Base-by-base conservation (phyloP, 1,140 invertebrate genomes). In the Venustaconcha ellipsiformis region DNA sequence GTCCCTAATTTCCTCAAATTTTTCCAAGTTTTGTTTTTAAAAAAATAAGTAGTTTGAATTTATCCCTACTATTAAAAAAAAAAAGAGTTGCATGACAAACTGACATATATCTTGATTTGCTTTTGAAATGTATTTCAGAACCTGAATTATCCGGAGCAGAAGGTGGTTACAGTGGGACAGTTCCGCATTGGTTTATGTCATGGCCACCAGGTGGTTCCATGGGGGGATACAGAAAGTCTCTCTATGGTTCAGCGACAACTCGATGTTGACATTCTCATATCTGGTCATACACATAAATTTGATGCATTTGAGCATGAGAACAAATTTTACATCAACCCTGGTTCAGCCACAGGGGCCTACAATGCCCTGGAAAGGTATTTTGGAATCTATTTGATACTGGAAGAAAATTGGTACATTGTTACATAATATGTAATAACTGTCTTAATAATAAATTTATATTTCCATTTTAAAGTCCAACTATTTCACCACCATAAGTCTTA, bases 321-420 rank as follows among this genome's bases (percentile, higher is more conserved):
- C 84, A 98, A 98, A 88, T 99, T 99, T 91, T 99, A 97, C 89
- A 99, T 99, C 62, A 99, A 99, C 91, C 99, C 99, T 67, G 99
- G 99, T 23, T 99, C 97, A 62, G 98, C 97, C 12, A 99, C 99
- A 74, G 99, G 99, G 63, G 97, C 99, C 20, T 99, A 97, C 85
- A 97, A 95, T 92, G 94, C 97, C 30, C 89, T 98, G 66, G 96
- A 97, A 84, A 95, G 94, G 94, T 97, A 78, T 37, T 37, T 37
- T 8, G 8, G 37, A 37, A 37, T 13, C 58, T 56, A 13, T 64
- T 57, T 26, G 26, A 30, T 17, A 64, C 30, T 15, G 23, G 26
- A 20, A 23, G 59, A 26, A 62, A 62, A 55, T 68, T 68, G 23
- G 26, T 26, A 57, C 26, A 13, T 12, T 67, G 56, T 30, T 17